phyloP scores from a whole-genome alignment of 2,113 vertebrate genomes.

The Heterocephalus glaber region DNA sequence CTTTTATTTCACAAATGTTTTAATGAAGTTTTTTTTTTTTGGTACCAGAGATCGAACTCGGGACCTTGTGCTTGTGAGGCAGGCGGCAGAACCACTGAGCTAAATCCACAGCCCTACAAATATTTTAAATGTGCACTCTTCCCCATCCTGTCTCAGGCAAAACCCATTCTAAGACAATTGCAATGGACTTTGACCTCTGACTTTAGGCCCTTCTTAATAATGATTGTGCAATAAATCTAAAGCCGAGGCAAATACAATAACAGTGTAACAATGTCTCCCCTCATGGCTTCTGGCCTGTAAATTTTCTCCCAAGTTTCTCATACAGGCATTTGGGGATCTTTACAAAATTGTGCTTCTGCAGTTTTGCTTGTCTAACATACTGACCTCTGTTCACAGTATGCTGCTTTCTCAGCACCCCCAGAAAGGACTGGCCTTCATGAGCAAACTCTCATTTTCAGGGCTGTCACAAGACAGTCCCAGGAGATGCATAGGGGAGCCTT shows the following conservation, averaged over 20 bases:
- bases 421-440: background rate
- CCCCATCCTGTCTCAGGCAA: background rate
- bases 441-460: background rate
- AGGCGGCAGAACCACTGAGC: too few species aligned
- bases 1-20: conserved; percentile 20
- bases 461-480: background rate
- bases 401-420: background rate
- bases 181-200: background rate
- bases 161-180: background rate
- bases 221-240: background rate
- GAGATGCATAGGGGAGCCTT: background rate
- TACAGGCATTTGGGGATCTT: background rate
- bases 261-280: background rate
- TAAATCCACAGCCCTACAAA: too few species aligned
- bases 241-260: background rate
- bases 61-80: too few species aligned
- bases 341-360: background rate
- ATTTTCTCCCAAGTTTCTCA: background rate
- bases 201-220: background rate
- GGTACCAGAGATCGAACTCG: too few species aligned
- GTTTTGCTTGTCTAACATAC: background rate
- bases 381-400: background rate
- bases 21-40: too few species aligned
- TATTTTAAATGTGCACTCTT: background rate
- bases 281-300: background rate